A percentile compares a stretch with the other conserved stretches of the same genome.
These are phyloP conservation scores for Mobula hypostoma DNA, from an alignment of 2,113 vertebrate genomes.

Conservation along the genomic window DNA sequence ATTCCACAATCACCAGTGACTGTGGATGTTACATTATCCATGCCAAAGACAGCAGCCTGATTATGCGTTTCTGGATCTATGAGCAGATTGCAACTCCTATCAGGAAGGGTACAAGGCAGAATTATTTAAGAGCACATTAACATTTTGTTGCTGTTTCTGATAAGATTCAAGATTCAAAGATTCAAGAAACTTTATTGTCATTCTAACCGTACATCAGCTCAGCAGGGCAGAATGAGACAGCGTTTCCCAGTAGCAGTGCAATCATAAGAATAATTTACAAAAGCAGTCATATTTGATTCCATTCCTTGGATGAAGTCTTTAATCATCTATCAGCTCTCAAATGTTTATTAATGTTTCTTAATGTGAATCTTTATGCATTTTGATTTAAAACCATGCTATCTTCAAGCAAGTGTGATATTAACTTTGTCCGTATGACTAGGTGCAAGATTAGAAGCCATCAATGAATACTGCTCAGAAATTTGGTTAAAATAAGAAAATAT, in stretches of 20 bases:
- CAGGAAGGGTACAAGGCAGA: neutral
- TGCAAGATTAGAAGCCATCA: neutral
- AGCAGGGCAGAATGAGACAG: no score
- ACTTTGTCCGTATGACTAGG: neutral
- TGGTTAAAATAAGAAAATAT: neutral
- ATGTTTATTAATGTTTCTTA: neutral
- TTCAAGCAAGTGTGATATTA: neutral
- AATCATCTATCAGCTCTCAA: neutral
- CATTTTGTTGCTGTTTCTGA: neutral
- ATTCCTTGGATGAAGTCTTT: neutral
- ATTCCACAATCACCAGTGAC: neutral
- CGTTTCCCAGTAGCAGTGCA: no score
- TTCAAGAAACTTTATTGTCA: no score
- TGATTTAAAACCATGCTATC: neutral
- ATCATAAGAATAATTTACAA: neutral
- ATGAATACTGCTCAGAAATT: neutral
- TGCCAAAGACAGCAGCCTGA: neutral
- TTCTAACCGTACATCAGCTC: no score
- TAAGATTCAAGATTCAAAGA: neutral
- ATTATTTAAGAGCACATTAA: neutral
- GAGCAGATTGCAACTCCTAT: neutral
- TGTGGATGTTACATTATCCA: neutral
- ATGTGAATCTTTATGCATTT: neutral
- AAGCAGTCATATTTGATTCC: no score
- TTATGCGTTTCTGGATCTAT: neutral